A percentile compares a stretch with the other conserved stretches of the same genome.
These are phyloP conservation scores for Catocala sponsa DNA, from an alignment of 2,888 invertebrate genomes.

Conservation along the genomic window DNA sequence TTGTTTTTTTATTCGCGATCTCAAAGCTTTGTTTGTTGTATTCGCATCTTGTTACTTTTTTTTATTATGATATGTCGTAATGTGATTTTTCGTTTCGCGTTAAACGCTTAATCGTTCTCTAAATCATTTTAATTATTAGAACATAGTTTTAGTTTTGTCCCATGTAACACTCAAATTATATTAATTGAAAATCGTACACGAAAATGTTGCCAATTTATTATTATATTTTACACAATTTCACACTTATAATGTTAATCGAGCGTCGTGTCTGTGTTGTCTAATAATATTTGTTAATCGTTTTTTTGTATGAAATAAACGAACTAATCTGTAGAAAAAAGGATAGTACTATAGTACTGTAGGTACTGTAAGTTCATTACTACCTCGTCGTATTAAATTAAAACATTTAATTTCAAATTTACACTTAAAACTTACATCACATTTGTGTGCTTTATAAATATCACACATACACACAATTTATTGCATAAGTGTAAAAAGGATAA, in stretches of 20 bases:
- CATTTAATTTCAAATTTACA: too few species aligned
- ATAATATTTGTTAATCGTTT: slow-evolving; percentile 7
- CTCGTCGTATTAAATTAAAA: too few species aligned
- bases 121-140: slow-evolving; percentile 11
- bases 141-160: slow-evolving; percentile 3
- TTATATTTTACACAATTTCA: slow-evolving; percentile 25
- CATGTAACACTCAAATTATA: background rate
- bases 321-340: too few species aligned
- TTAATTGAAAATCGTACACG: slow-evolving; percentile 10
- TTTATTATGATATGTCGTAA: slow-evolving; percentile 19
- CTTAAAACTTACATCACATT: too few species aligned
- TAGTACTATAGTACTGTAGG: too few species aligned
- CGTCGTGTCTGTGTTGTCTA: slow-evolving; percentile 5
- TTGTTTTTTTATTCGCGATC: slow-evolving; percentile 40
- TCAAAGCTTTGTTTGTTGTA: slow-evolving; percentile 48
- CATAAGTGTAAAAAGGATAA: too few species aligned
- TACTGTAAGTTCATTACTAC: too few species aligned
- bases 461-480: too few species aligned
- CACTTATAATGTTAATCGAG: slow-evolving; percentile 8
- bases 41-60: slow-evolving; percentile 30
- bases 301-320: too few species aligned
- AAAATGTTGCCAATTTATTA: slow-evolving; percentile 11
- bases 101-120: slow-evolving; percentile 25
- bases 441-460: too few species aligned
- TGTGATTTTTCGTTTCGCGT: slow-evolving; percentile 29